Evolutionary conservation across 2,797 vertebrate species (phyloP).

Genomic region (Mastacembelus armatus): DNA sequence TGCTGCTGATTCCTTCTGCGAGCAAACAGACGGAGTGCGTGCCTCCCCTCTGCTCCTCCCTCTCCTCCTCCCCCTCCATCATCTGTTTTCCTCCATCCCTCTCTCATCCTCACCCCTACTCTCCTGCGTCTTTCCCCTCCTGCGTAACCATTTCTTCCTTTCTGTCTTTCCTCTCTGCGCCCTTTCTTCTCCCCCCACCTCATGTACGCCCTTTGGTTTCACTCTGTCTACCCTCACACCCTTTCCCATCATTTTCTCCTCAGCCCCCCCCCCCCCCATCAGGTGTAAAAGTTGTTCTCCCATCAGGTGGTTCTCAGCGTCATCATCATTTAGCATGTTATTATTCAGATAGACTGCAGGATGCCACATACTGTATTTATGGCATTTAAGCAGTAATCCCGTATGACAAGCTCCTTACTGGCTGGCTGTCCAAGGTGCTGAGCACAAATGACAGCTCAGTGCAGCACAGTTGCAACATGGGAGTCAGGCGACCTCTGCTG

Average conservation of each 20-base stretch:
- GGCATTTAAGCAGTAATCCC: neutral
- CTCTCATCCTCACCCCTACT: conserved; percentile 22
- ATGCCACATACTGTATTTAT: neutral
- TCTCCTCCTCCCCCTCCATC: conserved; percentile 23
- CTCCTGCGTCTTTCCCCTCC: conserved; percentile 58
- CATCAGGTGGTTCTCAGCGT: neutral
- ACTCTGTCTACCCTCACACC: accelerated
- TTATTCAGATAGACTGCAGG: neutral
- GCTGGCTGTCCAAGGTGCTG: too few relatives aligned
- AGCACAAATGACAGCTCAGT: too few relatives aligned
- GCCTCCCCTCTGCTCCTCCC: conserved; percentile 68
- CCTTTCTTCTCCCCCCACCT: neutral
- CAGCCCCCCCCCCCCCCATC: neutral
- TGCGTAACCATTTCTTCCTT: too few relatives aligned
- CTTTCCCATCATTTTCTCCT: neutral
- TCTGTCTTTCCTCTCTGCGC: conserved; percentile 34
- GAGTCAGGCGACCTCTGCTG: conserved; percentile 44
- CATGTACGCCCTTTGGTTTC: neutral
- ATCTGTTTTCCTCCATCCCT: conserved; percentile 44
- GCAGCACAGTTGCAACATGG: too few relatives aligned
- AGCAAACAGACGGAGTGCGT: conserved; percentile 56
- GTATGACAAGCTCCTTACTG: too few relatives aligned
- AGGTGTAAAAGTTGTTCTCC: neutral
- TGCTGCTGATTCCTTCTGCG: conserved; percentile 63
- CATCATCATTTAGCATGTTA: neutral